A percentile compares a stretch with the other conserved stretches of the same genome.
These are phyloP conservation scores for Onthophagus taurus DNA, from an alignment of 1,140 invertebrate genomes.

Conservation along the genomic window DNA sequence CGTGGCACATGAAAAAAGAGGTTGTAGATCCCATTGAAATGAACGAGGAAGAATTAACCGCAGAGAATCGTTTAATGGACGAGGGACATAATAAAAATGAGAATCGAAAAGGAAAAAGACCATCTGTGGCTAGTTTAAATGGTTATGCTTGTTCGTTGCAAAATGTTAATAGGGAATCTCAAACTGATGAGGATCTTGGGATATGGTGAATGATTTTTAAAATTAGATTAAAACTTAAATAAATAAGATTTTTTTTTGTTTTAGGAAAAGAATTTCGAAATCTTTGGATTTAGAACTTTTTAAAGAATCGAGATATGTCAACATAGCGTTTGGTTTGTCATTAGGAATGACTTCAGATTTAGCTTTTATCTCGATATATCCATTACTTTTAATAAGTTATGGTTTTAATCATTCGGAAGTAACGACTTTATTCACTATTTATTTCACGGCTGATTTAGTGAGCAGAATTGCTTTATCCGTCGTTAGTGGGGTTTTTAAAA, in stretches of 20 bases:
- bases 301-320: constrained; percentile 27
- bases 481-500: constrained; percentile 18
- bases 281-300: constrained; percentile 28
- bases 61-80: neutral
- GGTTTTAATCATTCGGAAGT: constrained; percentile 23
- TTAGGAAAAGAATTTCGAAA: constrained; percentile 17
- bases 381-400: constrained; percentile 25
- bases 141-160: constrained; percentile 4
- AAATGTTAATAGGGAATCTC: neutral
- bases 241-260: constrained; percentile 5
- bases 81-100: no score
- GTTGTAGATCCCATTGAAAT: constrained; percentile 9
- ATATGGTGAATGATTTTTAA: neutral
- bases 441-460: constrained; percentile 27
- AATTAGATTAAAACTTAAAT: neutral
- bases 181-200: neutral
- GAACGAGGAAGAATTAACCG: neutral
- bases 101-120: neutral
- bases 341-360: constrained; percentile 28
- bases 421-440: constrained; percentile 25
- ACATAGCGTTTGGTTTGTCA: constrained; percentile 29
- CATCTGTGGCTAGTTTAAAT: constrained; percentile 8
- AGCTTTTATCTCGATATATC: constrained; percentile 28
- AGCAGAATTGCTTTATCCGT: constrained; percentile 25
- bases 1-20: constrained; percentile 52